phyloP scores from a whole-genome alignment of 1,140 invertebrate species.

The Ceratosolen fusciceps region DNA sequence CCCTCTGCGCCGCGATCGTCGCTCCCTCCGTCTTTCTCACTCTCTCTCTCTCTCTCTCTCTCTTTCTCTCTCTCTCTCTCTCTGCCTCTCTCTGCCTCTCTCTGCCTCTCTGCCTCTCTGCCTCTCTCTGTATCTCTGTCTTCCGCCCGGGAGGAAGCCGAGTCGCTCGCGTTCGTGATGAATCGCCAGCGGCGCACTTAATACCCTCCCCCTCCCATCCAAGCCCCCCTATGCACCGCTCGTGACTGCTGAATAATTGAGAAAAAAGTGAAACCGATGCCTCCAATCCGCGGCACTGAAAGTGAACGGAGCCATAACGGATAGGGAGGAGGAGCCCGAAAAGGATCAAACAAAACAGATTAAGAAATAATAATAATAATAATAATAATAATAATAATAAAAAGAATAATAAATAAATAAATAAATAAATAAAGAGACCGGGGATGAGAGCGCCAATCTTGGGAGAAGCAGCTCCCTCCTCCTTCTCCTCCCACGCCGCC shows the following conservation, averaged over 20 bases:
- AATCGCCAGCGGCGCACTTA: slow-evolving; percentile 19
- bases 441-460: neutral
- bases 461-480: neutral
- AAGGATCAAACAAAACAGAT: neutral
- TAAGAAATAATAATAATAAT: too few relatives aligned
- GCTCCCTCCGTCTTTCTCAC: neutral
- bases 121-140: neutral
- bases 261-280: slow-evolving; percentile 40
- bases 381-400: too few relatives aligned
- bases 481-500: neutral
- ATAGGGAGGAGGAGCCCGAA: neutral
- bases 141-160: neutral
- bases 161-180: slow-evolving; percentile 10
- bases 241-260: slow-evolving; percentile 44
- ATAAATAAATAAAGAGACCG: neutral
- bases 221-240: neutral
- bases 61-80: neutral
- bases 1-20: neutral
- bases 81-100: neutral
- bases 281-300: slow-evolving; percentile 6
- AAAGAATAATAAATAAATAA: too few relatives aligned
- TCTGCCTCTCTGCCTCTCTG: slow-evolving; percentile 3
- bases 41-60: neutral
- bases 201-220: too few relatives aligned
- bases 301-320: slow-evolving; percentile 18